Conservation (phyloP, 2,888 invertebrate species). For the Spodoptera littoralis region DNA sequence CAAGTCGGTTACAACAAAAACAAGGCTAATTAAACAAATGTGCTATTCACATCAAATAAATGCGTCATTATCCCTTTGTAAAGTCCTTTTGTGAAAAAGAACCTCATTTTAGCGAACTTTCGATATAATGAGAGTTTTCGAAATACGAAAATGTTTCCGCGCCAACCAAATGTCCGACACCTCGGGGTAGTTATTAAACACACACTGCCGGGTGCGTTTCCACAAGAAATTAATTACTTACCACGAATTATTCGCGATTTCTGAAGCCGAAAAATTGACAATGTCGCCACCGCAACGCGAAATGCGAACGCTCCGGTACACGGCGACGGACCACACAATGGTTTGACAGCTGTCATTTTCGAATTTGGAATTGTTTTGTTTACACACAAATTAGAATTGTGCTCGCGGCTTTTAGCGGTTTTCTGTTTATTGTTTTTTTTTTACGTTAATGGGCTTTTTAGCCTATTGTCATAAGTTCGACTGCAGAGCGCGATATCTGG, state of each 20-base stretch:
- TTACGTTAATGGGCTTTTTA: neutral
- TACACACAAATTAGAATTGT: conserved; percentile 20
- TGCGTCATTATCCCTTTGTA: conserved; percentile 35
- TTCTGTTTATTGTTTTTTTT: conserved; percentile 17
- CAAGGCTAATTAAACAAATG: conserved; percentile 38
- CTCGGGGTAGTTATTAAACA: conserved; percentile 70
- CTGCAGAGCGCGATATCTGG: no score
- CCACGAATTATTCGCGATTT: conserved; percentile 48
- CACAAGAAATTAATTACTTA: conserved; percentile 68
- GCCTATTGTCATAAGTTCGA: no score
- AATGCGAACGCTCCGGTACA: no score
- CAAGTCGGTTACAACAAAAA: conserved; percentile 12
- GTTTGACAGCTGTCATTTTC: conserved; percentile 68
- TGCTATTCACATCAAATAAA: conserved; percentile 51
- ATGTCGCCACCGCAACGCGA: conserved; percentile 58
- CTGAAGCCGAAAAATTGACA: conserved; percentile 57
- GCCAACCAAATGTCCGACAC: conserved; percentile 77
- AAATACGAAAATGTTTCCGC: conserved; percentile 56
- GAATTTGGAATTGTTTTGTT: conserved; percentile 25
- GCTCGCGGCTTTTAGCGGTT: conserved; percentile 38
- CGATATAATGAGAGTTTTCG: conserved; percentile 48
- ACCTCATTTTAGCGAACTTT: conserved; percentile 51
- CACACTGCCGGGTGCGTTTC: conserved; percentile 53
- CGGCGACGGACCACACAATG: conserved; percentile 68
- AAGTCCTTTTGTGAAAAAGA: conserved; percentile 30